A percentile compares a stretch with the other conserved stretches of the same genome.
phyloP scores from a whole-genome alignment of 2,113 vertebrate genomes.

The Percina caprodes region DNA sequence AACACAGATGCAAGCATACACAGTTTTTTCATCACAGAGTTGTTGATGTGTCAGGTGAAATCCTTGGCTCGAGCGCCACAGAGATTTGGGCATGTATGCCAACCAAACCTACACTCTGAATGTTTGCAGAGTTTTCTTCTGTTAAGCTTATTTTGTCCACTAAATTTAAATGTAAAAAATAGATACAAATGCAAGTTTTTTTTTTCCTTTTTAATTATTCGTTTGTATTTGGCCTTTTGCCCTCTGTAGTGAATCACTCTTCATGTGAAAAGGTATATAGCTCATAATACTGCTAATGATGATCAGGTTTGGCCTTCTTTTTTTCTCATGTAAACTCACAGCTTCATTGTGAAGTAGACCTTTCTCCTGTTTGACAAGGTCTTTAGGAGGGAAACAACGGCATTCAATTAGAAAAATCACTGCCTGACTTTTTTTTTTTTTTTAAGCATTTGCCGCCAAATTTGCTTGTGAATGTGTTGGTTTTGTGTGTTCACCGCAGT shows the following conservation, averaged over 20 bases:
- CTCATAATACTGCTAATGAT: not conserved
- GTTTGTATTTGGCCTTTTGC: not conserved
- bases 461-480: not conserved
- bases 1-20: conserved; percentile 52
- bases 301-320: not conserved
- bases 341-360: not conserved
- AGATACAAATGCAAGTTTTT: not conserved
- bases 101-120: not conserved
- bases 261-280: not conserved
- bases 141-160: not conserved
- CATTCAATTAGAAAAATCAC: not conserved
- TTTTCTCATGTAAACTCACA: not conserved
- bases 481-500: conserved; percentile 1
- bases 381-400: not conserved
- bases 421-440: not conserved
- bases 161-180: not conserved
- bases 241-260: not conserved
- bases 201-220: not conserved
- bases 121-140: conserved; percentile 9
- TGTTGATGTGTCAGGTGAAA: conserved; percentile 37
- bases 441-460: not conserved
- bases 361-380: not conserved
- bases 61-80: not conserved
- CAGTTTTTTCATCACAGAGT: conserved; percentile 13
- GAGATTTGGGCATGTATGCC: not conserved